Conservation (phyloP, 1,140 invertebrate genomes). For the Berghia stephanieae region DNA sequence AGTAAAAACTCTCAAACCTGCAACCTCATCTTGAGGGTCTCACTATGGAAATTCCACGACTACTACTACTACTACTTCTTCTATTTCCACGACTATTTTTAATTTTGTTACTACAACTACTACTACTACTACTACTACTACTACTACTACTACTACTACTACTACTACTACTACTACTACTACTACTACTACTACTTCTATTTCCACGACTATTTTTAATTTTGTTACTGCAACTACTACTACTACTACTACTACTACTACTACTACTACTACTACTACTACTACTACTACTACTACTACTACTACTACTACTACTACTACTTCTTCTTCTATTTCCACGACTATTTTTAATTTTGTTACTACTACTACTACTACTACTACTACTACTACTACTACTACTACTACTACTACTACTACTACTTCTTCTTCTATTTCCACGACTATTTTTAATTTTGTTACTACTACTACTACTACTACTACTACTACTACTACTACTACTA, state of each 20-base stretch:
- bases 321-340: no score
- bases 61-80: no score
- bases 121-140: background rate
- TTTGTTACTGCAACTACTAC: background rate
- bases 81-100: no score
- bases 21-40: background rate
- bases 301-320: background rate
- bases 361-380: background rate
- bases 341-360: no score
- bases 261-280: conserved; percentile 11
- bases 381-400: conserved; percentile 10
- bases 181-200: conserved; percentile 1
- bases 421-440: background rate
- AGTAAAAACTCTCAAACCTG: no score
- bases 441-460: no score
- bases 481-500: background rate
- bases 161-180: conserved; percentile 18
- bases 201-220: background rate
- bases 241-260: conserved; percentile 13
- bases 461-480: conserved; percentile 16
- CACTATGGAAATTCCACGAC: no score
- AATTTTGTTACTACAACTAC: no score
- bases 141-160: conserved; percentile 6
- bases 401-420: conserved; percentile 22
- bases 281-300: background rate